A percentile compares a stretch with the other conserved stretches of the same genome.
These are phyloP conservation scores for Drosophila mojavensis DNA, from an alignment of 1,140 invertebrate genomes.

Conservation along the genomic window DNA sequence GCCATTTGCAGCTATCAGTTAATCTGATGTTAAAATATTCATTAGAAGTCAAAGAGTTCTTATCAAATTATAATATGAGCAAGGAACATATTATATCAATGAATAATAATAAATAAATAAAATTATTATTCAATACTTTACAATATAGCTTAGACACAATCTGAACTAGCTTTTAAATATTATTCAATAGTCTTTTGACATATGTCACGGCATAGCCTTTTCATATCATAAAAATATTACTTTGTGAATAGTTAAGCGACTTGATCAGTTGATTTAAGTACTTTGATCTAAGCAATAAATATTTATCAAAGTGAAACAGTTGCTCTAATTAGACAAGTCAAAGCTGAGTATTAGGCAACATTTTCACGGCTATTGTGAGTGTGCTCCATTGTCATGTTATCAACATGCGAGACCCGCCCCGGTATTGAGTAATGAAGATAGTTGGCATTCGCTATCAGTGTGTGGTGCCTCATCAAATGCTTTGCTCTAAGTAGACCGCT, in stretches of 20 bases:
- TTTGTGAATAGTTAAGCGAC: background rate
- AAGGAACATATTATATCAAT: too few relatives aligned
- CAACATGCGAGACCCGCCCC: background rate
- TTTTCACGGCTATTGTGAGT: background rate
- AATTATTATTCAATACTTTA: too few relatives aligned
- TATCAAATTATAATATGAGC: too few relatives aligned
- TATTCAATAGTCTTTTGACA: background rate
- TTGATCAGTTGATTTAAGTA: background rate
- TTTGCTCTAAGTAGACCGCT: constrained; percentile 13
- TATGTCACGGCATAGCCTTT: background rate
- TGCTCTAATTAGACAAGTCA: constrained; percentile 17
- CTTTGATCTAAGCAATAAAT: constrained; percentile 24
- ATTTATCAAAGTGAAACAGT: background rate
- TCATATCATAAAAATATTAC: background rate
- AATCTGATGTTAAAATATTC: too few relatives aligned
- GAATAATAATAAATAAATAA: too few relatives aligned
- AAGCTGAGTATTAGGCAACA: constrained; percentile 6
- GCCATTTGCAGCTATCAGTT: too few relatives aligned
- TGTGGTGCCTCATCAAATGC: constrained; percentile 1
- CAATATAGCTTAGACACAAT: background rate
- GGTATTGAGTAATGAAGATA: constrained; percentile 18
- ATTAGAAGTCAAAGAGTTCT: too few relatives aligned
- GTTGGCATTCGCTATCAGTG: constrained; percentile 16
- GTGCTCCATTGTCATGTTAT: constrained; percentile 7
- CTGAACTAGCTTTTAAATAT: background rate